Base-by-base conservation (phyloP, 2,797 vertebrate genomes). In the Betta splendens region DNA sequence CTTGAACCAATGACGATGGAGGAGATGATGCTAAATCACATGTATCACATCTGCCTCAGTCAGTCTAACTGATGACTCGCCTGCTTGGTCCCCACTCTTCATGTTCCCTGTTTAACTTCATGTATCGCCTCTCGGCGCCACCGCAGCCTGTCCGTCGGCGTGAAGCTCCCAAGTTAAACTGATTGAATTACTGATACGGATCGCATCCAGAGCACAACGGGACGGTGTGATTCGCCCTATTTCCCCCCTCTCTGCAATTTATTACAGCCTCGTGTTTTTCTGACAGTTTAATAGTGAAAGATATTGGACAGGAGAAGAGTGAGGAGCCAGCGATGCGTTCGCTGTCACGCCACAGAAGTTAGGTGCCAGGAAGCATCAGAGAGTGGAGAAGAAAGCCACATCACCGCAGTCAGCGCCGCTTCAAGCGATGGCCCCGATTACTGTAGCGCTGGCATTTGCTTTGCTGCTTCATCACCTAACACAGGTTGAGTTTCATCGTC, bases 241-340 rank as follows among this genome's bases (percentile, higher is more conserved):
- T 50, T 53, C 9, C n/a, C 31, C 45, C 56, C 54, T 10, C 28
- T n/a, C 55, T 13, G 45, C 87, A 71, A 88, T 89, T 87, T 87
- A 91, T 87, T 72, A 82, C 58, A 55, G 66, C 78, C 72, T 67
- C 51, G 9, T 87, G 81, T 86, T 88, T 79, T 80, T 67, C 60
- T 87, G 87, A 81, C 86, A 88, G 65, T 83, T 89, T 85, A 85
- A 84, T 80, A 75, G 82, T 83, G 79, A 88, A 71, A 75, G 64
- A 85, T 87, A 84, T 84, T 85, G 86, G 85, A 87, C 83, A 75
- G 56, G 59, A 64, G 67, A 69, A 57, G 71, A 65, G 75, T 37
- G 63, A 46, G 18, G 68, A 73, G 9, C 64, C 38, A 42, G 69
- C 70, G 57, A 75, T 82, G 77, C 50, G 75, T 89, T 72, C 60